Conservation (phyloP, 2,888 invertebrate species). For the Escarpia spicata region DNA sequence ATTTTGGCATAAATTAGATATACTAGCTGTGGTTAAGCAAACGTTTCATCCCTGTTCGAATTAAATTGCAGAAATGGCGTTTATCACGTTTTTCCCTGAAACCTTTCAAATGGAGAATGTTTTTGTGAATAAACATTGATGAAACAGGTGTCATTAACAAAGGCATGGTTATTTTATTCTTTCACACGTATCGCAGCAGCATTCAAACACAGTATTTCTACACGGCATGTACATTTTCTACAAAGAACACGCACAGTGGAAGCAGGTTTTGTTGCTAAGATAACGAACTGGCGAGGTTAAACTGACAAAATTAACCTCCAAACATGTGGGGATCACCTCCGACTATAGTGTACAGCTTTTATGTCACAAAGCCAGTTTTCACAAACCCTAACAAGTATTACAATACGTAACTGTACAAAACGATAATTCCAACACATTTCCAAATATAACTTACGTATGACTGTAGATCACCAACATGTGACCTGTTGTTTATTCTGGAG, state of each 20-base stretch:
- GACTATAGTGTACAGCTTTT: no score
- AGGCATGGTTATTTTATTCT: not conserved
- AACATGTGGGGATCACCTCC: no score
- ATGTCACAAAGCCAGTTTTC: no score
- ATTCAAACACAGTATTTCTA: not conserved
- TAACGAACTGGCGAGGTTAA: no score
- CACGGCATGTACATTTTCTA: not conserved
- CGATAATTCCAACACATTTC: not conserved
- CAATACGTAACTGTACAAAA: not conserved
- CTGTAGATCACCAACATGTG: not conserved
- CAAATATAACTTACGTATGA: not conserved
- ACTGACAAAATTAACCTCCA: no score
- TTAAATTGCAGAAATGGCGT: no score
- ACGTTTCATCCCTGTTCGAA: no score
- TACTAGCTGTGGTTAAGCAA: no score
- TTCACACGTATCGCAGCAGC: not conserved
- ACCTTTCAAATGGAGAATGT: no score
- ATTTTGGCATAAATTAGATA: no score
- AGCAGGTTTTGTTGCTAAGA: not conserved
- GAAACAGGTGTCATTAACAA: not conserved
- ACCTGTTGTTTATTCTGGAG: not conserved
- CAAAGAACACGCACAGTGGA: not conserved
- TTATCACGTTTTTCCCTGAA: no score
- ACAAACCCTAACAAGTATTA: not conserved
- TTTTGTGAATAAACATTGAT: not conserved